Evolutionary conservation across 2,797 vertebrate species (phyloP).

Genomic region (Epinephelus coioides): DNA sequence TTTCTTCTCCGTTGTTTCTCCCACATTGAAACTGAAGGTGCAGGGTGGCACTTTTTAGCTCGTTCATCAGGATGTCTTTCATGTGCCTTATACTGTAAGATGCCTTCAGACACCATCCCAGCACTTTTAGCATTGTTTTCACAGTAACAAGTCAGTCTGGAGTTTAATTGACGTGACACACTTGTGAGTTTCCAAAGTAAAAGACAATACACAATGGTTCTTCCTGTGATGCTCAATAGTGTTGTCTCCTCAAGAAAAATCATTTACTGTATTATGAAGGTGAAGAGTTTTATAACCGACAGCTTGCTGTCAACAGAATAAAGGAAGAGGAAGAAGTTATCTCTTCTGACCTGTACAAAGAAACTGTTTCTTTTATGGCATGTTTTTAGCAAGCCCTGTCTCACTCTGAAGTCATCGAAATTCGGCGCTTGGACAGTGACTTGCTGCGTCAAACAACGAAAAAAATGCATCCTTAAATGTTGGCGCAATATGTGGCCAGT

Average conservation of each 20-base stretch:
- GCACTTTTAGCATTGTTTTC: conserved; percentile 21
- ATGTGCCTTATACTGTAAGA: conserved; percentile 10
- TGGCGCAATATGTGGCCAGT: no score
- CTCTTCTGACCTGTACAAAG: not conserved
- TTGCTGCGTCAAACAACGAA: no score
- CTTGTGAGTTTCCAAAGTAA: conserved; percentile 4
- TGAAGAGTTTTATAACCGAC: not conserved
- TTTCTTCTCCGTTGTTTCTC: conserved; percentile 19
- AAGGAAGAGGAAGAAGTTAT: not conserved
- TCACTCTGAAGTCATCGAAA: no score
- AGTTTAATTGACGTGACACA: conserved; percentile 1
- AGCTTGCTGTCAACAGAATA: not conserved
- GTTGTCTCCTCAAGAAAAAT: not conserved
- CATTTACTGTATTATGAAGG: not conserved
- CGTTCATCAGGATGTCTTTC: conserved; percentile 7
- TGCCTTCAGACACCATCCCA: not conserved
- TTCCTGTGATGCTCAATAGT: not conserved
- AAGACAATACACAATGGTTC: not conserved
- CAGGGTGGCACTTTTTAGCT: conserved; percentile 14
- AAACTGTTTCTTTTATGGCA: no score
- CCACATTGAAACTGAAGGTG: conserved; percentile 8
- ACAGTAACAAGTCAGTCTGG: conserved; percentile 6
- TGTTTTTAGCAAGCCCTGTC: no score
- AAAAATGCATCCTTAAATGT: no score
- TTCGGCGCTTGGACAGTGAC: no score